A percentile compares a stretch with the other conserved stretches of the same genome.
Evolutionary conservation across 2,113 vertebrate genomes (phyloP).

Genomic region (Antigone vipio): DNA sequence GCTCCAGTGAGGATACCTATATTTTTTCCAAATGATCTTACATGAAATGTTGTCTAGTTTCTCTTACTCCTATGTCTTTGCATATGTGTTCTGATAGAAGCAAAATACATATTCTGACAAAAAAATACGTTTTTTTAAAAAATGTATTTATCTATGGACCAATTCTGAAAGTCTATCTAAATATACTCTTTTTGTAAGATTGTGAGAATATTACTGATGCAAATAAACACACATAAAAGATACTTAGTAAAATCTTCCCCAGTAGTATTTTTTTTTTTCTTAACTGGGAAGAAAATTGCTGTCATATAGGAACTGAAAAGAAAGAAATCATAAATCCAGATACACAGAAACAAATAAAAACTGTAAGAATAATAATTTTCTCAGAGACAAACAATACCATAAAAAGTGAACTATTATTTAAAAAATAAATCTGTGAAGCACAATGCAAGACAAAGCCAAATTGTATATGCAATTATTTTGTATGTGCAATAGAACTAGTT

Average conservation of each 20-base stretch:
- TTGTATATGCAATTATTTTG: neutral
- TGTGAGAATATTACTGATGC: neutral
- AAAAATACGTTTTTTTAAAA: neutral
- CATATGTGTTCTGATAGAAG: neutral
- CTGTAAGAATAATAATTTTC: neutral
- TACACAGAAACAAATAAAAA: neutral
- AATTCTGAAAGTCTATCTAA: neutral
- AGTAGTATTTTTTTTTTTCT: neutral
- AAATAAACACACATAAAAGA: neutral
- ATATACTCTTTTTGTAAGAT: neutral
- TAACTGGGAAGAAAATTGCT: neutral
- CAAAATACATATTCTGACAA: neutral
- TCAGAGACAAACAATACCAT: neutral
- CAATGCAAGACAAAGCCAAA: neutral
- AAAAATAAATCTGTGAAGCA: neutral
- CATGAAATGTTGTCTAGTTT: neutral
- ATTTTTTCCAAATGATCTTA: neutral
- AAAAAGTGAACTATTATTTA: constrained; percentile 1
- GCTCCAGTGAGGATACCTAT: fast-evolving
- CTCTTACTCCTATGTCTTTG: neutral
- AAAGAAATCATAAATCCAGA: neutral
- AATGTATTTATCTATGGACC: too few relatives aligned
- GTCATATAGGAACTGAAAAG: neutral
- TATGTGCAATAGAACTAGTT: neutral
- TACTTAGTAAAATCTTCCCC: neutral